Evolutionary conservation across 2,888 invertebrate species (phyloP), one percentile per base, ranked within the genome.

Genomic region (Andrena haemorrhoa): DNA sequence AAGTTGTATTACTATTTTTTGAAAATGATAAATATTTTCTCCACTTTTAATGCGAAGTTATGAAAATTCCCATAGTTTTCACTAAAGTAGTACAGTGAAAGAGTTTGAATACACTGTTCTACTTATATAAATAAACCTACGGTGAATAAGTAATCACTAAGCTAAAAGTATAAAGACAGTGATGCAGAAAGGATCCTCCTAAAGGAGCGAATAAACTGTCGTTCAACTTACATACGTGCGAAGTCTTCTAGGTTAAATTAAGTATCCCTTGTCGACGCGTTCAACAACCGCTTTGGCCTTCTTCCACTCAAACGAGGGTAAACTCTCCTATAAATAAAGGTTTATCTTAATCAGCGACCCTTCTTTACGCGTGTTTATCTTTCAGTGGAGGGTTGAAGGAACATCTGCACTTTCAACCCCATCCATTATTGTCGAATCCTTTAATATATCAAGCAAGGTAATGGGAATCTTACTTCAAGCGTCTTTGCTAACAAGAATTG

Each of bases 321-420:
- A 70, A 61, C 82, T 71, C 49, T 69, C 41, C 82, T 82, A 82
- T 82, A 76, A 81, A 82, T 82, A 82, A 80, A 76, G 53, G 53
- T 73, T 81, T 65, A 65, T 81, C 80, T 81, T 82, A 81, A 82
- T 82, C 75, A 76, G 73, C 72, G 64, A 80, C 72, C 82, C 81
- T 76, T 72, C 73, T 82, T 82, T 58, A 76, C 76, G 81, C 76
- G 75, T 71, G 65, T 70, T 76, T 65, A 60, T 72, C 64, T 68
- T 71, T 56, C 56, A 72, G 49, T 26, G 35, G 63, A 80, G 72
- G 75, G 68, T 58, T 63, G 68, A 51, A 72, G 64, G 41, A 58
- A 75, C 60, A 33, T 64, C 53, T 56, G 63, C 47, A 8, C 60
- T 47, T 73, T 74, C 53, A 35, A 63, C 66, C 72, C 63, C 10